A percentile compares a stretch with the other conserved stretches of the same genome.
phyloP scores from a whole-genome alignment of 2,888 invertebrate species.

The Sminthurinus aureus region DNA sequence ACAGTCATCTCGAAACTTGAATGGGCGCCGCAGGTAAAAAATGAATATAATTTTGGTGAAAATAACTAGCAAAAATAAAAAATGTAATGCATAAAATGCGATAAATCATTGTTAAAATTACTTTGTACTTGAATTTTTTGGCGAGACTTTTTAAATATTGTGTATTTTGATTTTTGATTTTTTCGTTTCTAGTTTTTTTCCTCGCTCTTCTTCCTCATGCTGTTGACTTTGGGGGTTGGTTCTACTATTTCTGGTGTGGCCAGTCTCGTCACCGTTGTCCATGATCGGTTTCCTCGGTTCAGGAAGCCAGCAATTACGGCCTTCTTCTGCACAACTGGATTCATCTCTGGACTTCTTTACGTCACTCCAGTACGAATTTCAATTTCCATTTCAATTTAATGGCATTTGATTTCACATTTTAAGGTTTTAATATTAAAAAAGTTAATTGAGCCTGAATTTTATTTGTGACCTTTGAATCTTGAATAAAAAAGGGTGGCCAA shows the following conservation, averaged over 20 bases:
- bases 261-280: slow-evolving; percentile 64
- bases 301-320: slow-evolving; percentile 61
- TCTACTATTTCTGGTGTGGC: slow-evolving; percentile 67
- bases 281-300: slow-evolving; percentile 64
- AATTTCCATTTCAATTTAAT: too few species aligned
- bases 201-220: slow-evolving; percentile 68
- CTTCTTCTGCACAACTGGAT: slow-evolving; percentile 52
- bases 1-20: slow-evolving; percentile 81
- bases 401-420: too few species aligned
- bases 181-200: slow-evolving; percentile 66
- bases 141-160: background rate
- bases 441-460: too few species aligned
- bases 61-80: background rate
- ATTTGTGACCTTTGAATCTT: too few species aligned
- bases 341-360: background rate
- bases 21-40: slow-evolving; percentile 74
- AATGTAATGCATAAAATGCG: too few species aligned
- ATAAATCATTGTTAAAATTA: too few species aligned
- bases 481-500: slow-evolving; percentile 68
- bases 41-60: background rate
- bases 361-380: slow-evolving; percentile 39
- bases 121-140: background rate
- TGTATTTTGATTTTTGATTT: background rate
- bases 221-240: slow-evolving; percentile 68
- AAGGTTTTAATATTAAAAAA: too few species aligned